Evolutionary conservation across 2,113 vertebrate species (phyloP), one percentile per base, ranked within the genome.

Genomic region (Nanorana parkeri): DNA sequence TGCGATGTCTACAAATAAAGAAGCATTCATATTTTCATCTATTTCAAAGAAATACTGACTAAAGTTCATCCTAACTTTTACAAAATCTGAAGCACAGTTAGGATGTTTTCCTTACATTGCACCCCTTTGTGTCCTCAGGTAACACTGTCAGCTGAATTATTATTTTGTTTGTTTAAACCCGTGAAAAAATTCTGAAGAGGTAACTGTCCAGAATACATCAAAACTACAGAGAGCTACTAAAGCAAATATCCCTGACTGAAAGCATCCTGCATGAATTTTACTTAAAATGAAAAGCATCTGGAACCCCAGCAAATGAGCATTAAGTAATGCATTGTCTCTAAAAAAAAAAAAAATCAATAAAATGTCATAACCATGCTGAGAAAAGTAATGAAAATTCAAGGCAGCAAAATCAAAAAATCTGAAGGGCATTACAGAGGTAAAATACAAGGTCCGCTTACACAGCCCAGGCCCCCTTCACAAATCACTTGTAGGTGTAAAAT

Each of bases 341-440:
- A 24, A 73, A 81, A 65, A 73, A 65, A 24, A 73, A 81, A 65
- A 73, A 41, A 81, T 68, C 79, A 73, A 80, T 80, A 80, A 80
- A 81, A 73, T 55, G 58, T 73, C 68, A 81, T 58, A 64, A 65
- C 79, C 79, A 81, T 81, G 79, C 79, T 81, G 79, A 81, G 79
- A 81, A 81, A 81, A 73, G 79, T 81, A 81, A 73, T 81, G 79
- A 81, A 73, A 73, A 73, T 73, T 73, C 79, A 81, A 65, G 58
- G 32, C 78, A 26, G 67, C 24, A 36, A 80, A 73, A 71, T 71
- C 65, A 80, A 71, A 52, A 61, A 67, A 80, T 80, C 67, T 80
- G 67, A 80, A 71, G 51, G 64, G 79, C 61, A 81, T 73, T 81
- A 73, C 32, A 36, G 32, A 6, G 32, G 32, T 36, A 36, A 36